These are phyloP conservation scores for Clostera curtula DNA, from an alignment of 2,888 invertebrate species.

Conservation along the genomic window DNA sequence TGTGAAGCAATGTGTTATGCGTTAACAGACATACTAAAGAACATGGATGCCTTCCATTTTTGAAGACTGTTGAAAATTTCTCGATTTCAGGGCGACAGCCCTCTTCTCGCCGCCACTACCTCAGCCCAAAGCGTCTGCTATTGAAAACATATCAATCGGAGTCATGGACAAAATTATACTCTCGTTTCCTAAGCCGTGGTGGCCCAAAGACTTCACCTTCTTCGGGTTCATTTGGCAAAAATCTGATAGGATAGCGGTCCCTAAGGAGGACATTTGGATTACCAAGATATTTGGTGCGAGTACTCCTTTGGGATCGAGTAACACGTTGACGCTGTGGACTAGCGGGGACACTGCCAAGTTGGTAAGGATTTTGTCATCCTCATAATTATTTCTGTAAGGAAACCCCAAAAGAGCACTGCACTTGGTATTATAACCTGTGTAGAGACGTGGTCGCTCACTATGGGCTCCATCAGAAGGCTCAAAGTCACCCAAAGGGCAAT, in stretches of 20 bases:
- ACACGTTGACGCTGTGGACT: conserved; percentile 23
- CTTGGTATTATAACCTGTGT: neutral
- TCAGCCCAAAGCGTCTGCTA: conserved; percentile 62
- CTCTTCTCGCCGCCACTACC: conserved; percentile 76
- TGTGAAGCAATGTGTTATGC: too few species aligned
- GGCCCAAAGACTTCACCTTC: conserved; percentile 50
- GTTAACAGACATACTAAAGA: neutral
- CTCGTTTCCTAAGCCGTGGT: conserved; percentile 78
- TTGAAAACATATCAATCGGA: conserved; percentile 77
- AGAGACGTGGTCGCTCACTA: neutral
- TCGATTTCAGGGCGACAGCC: conserved; percentile 58
- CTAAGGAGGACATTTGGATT: conserved; percentile 17
- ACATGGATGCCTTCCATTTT: neutral
- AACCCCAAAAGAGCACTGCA: neutral
- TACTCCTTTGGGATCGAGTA: conserved; percentile 15
- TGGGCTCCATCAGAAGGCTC: too few species aligned
- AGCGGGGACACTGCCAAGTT: conserved; percentile 19
- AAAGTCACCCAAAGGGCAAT: too few species aligned
- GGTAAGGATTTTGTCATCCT: too few species aligned
- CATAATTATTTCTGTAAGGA: too few species aligned
- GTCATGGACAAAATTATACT: conserved; percentile 80
- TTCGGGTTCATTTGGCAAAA: conserved; percentile 36
- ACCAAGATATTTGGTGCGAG: conserved; percentile 20
- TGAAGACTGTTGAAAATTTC: neutral
- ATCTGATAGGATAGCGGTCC: conserved; percentile 13